These are phyloP conservation scores for Champsocephalus esox DNA, from an alignment of 2,797 vertebrate species.

Conservation along the genomic window DNA sequence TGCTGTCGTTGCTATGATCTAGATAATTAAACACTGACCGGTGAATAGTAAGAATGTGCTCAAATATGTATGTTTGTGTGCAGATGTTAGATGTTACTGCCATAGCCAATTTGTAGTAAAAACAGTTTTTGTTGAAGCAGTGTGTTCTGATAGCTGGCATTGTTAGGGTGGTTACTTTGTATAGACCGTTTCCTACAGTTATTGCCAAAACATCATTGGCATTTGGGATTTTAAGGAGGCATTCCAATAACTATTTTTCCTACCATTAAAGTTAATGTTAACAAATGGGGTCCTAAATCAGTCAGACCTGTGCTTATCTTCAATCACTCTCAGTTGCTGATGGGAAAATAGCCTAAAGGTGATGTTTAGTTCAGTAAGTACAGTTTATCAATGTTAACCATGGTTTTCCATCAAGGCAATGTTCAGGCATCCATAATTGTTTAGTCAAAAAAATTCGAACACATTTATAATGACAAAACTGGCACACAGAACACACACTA, in stretches of 20 bases:
- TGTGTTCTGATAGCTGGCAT: constrained; percentile 6
- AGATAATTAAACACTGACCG: not conserved
- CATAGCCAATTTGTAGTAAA: constrained; percentile 20
- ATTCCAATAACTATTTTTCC: constrained; percentile 27
- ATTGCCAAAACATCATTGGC: constrained; percentile 46
- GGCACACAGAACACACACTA: not conserved
- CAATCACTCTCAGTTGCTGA: constrained; percentile 9
- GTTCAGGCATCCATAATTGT: not conserved
- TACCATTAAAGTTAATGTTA: constrained; percentile 27
- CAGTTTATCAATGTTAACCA: constrained; percentile 7
- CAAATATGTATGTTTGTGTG: constrained; percentile 9
- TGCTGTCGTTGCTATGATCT: constrained; percentile 9
- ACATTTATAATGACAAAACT: not conserved
- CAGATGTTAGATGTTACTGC: constrained; percentile 19
- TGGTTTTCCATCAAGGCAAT: not conserved
- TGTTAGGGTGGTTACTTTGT: constrained; percentile 41
- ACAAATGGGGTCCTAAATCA: constrained; percentile 32
- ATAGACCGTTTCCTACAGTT: constrained; percentile 39
- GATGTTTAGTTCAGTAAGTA: not conserved
- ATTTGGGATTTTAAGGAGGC: constrained; percentile 29
- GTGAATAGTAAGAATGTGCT: constrained; percentile 6
- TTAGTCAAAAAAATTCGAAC: not conserved
- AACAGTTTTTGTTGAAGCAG: constrained; percentile 35
- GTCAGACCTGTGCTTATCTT: constrained; percentile 13
- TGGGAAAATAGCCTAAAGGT: constrained; percentile 11